A percentile compares a stretch with the other conserved stretches of the same genome.
Evolutionary conservation across 1,140 invertebrate genomes (phyloP).

Genomic region (Platyura marginata): DNA sequence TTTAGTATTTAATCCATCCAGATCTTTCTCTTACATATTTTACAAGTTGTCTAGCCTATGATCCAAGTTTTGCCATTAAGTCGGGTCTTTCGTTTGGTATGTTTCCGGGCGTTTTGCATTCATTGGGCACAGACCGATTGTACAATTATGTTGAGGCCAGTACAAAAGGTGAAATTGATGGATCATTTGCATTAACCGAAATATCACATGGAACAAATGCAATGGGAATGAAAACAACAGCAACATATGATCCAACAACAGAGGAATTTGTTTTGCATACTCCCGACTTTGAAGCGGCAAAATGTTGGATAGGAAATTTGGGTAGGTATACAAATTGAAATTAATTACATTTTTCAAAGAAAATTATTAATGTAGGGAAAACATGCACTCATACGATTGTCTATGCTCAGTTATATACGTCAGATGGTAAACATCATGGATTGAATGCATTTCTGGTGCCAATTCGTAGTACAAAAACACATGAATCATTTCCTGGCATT

Average conservation of each 20-base stretch:
- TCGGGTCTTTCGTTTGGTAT: conserved; percentile 35
- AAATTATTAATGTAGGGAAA: conserved; percentile 35
- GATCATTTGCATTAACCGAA: conserved; percentile 74
- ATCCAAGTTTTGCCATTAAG: conserved; percentile 47
- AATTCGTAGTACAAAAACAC: conserved; percentile 49
- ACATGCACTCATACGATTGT: conserved; percentile 68
- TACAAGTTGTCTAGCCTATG: conserved; percentile 29
- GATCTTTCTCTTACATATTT: conserved; percentile 22
- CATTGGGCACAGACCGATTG: conserved; percentile 37
- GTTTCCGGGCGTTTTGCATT: conserved; percentile 32
- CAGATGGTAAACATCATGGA: conserved; percentile 53
- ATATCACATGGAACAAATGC: conserved; percentile 77
- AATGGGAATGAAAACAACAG: conserved; percentile 62
- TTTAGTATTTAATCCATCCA: conserved; percentile 26
- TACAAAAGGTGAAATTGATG: conserved; percentile 34
- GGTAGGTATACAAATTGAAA: background rate
- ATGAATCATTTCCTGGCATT: conserved; percentile 50
- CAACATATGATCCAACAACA: conserved; percentile 54
- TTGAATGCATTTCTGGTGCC: conserved; percentile 67
- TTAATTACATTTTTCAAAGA: background rate
- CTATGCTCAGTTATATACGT: conserved; percentile 69
- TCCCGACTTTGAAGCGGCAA: conserved; percentile 69
- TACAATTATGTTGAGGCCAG: conserved; percentile 35
- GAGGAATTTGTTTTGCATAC: conserved; percentile 64
- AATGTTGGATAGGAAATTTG: conserved; percentile 56